phyloP scores from a whole-genome alignment of 1,140 invertebrate genomes.

The Drosophila truncata region DNA sequence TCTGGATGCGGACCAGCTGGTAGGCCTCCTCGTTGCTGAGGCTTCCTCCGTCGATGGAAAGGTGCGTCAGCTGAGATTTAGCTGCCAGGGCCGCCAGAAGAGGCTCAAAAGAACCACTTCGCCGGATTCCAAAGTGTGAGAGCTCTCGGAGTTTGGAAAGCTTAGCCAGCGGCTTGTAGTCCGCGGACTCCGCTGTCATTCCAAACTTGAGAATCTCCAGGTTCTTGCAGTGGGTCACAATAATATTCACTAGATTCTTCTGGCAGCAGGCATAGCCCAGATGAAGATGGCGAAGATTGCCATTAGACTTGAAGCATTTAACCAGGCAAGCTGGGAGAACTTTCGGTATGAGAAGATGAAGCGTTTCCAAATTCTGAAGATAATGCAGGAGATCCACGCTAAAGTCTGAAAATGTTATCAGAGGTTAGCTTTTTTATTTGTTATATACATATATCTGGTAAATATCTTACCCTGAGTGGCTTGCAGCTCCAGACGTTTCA shows the following conservation, averaged over 20 bases:
- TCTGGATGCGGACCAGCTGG: conserved; percentile 42
- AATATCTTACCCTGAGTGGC: conserved; percentile 34
- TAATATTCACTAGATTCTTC: conserved; percentile 40
- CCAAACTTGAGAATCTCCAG: conserved; percentile 57
- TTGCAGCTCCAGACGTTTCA: conserved; percentile 41
- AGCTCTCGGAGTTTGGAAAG: conserved; percentile 46
- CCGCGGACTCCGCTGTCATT: conserved; percentile 43
- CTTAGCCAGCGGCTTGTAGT: conserved; percentile 36
- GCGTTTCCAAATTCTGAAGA: conserved; percentile 25
- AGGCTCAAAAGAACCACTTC: conserved; percentile 52
- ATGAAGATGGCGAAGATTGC: conserved; percentile 37
- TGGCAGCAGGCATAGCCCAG: conserved; percentile 46
- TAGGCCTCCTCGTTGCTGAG: conserved; percentile 34
- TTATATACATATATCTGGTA: too few relatives aligned
- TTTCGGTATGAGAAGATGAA: conserved; percentile 38
- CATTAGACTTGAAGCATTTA: conserved; percentile 58
- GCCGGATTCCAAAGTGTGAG: conserved; percentile 48
- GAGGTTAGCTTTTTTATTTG: neutral
- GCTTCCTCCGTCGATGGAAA: conserved; percentile 62
- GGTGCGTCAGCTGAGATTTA: conserved; percentile 34
- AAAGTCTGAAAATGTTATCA: conserved; percentile 26
- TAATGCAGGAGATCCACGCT: conserved; percentile 24
- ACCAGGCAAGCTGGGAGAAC: conserved; percentile 14
- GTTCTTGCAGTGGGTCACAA: conserved; percentile 49
- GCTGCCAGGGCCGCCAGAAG: conserved; percentile 38